Evolutionary conservation across 2,797 vertebrate genomes (phyloP), one percentile per base, ranked within the genome.

Genomic region (Hypotaenidia philippensis): DNA sequence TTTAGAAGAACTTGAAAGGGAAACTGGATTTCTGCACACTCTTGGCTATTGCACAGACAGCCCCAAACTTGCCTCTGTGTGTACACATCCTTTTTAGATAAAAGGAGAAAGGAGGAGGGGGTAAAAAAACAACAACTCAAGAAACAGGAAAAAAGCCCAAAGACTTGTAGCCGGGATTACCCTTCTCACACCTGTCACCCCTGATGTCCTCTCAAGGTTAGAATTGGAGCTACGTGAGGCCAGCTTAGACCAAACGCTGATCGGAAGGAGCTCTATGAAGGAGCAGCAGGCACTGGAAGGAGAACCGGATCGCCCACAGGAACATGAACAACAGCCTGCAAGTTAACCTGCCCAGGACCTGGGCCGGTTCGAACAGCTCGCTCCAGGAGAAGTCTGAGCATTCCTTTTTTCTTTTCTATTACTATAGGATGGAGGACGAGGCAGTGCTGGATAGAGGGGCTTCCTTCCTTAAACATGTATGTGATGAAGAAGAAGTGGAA

Each of bases 391-490:
- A 98, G 98, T 99, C 99, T 99, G 98, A 99, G 98, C 99, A 98
- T 98, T 99, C 99, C 98, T 99, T 99, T 96, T 99, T 99, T 98
- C 98, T 99, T 94, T 99, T 99, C 97, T 99, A 99, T 98, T 99
- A 99, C 98, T 99, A 99, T 97, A 99, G 99, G 98, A 99, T 99
- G 99, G 99, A 99, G 98, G 99, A 99, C 96, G 99, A 99, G 98
- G 99, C 99, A 34, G 99, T 99, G 94, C 96, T 99, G 98, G 99
- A 99, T 98, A 98, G 99, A 94, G 99, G 99, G 94, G 99, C 99
- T 34, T 99, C 99, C 87, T 98, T 99, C 94, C 98, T 99, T 87
- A 99, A 99, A 83, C 99, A 99, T 70, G 98, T 99, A 13, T 99
- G 99, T 52, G 99, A 99, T 65, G 99, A 99, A 93, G 99, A 99